Conservation (phyloP, 2,888 invertebrate genomes). For the Achlya flavicornis region DNA sequence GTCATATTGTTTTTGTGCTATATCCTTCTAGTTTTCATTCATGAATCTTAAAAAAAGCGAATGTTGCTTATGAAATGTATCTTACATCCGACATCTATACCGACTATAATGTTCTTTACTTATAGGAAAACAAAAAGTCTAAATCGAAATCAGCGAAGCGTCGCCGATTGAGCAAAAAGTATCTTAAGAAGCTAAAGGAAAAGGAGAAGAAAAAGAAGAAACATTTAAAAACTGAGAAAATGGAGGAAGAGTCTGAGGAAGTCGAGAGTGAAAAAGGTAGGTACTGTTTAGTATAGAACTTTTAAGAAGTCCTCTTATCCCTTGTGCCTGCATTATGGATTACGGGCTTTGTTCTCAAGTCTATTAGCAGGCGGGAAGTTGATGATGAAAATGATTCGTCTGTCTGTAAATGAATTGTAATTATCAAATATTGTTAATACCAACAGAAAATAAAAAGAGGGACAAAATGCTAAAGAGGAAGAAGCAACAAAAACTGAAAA, state of each 20-base stretch:
- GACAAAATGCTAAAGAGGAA: constrained; percentile 66
- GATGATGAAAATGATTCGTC: too few species aligned
- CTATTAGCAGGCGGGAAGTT: too few species aligned
- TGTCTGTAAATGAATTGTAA: too few species aligned
- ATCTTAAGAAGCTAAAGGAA: constrained; percentile 65
- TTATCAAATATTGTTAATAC: too few species aligned
- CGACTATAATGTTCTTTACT: background rate
- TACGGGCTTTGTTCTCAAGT: too few species aligned
- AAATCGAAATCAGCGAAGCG: constrained; percentile 60
- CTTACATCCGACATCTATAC: background rate
- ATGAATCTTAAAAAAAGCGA: too few species aligned
- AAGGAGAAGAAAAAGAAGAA: constrained; percentile 67
- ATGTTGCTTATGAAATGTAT: too few species aligned
- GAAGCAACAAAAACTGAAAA: constrained; percentile 60
- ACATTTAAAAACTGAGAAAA: constrained; percentile 33
- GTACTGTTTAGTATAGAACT: background rate
- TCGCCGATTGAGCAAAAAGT: constrained; percentile 56
- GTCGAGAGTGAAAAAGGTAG: constrained; percentile 52
- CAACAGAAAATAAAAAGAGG: constrained; percentile 55
- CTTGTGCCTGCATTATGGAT: too few species aligned
- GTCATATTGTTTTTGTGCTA: too few species aligned
- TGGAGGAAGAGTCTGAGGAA: constrained; percentile 46
- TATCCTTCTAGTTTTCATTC: too few species aligned
- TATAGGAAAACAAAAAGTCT: constrained; percentile 57
- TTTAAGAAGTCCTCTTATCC: background rate